Conservation (phyloP, 2,113 vertebrate genomes). For the Periophthalmodon schlosseri region DNA sequence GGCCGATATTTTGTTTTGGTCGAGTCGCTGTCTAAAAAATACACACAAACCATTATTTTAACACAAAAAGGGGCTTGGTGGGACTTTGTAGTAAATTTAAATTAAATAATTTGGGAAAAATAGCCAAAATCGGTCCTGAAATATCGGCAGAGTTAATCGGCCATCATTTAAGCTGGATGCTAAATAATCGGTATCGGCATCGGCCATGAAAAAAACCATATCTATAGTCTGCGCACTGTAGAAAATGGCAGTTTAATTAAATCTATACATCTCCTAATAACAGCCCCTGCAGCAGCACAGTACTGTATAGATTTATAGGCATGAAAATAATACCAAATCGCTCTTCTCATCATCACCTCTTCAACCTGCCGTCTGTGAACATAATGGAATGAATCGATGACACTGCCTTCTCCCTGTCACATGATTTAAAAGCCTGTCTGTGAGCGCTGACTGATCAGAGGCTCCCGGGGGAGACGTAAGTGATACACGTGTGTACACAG, state of each 20-base stretch:
- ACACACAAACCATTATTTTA: no score
- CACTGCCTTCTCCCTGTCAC: not conserved
- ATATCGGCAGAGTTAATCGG: no score
- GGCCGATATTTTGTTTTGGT: no score
- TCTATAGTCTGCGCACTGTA: not conserved
- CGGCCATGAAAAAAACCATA: no score
- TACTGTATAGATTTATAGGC: slow-evolving; percentile 25
- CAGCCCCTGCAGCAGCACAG: slow-evolving; percentile 10
- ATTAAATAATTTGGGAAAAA: no score
- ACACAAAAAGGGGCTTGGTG: no score
- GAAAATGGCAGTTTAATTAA: slow-evolving; percentile 19
- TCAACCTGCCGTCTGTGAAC: slow-evolving; percentile 36
- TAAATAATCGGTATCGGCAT: no score
- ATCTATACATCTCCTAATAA: slow-evolving; percentile 18
- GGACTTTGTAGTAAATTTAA: no score
- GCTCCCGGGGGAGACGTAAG: slow-evolving; percentile 5
- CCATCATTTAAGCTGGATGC: no score
- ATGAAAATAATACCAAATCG: slow-evolving; percentile 19
- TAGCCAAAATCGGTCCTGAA: no score
- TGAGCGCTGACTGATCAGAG: slow-evolving; percentile 13
- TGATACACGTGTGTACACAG: not conserved
- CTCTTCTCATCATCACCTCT: slow-evolving; percentile 24
- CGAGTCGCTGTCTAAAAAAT: no score
- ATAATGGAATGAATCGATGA: slow-evolving; percentile 36
- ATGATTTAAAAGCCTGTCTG: slow-evolving; percentile 21